Evolutionary conservation across 1,140 invertebrate species (phyloP), one percentile per base, ranked within the genome.

Genomic region (Zaprionus ornatus): DNA sequence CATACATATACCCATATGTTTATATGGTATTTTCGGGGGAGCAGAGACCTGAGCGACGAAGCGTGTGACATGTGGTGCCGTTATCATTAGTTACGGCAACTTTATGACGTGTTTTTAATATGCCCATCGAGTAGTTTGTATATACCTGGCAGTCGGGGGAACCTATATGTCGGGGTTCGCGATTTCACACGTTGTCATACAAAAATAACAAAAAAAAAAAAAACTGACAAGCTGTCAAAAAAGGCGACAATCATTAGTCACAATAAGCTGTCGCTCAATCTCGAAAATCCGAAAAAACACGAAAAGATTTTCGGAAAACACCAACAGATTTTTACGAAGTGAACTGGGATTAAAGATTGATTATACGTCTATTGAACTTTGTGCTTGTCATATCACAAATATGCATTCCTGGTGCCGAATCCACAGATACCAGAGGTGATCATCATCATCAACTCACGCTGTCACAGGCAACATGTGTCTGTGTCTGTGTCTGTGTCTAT

Each of bases 81-180:
- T 77, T 88, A 88, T 88, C 84, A 88, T 86, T 86, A 87, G 83
- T 74, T 77, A 82, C 77, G 83, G 71, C 83, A 79, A 66, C 48
- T 68, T 72, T 61, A 55, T 72, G 80, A 77, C 70, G 67, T 69
- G 66, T 69, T 54, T 60, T 72, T 45, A 32, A 32, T 60, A 55
- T 37, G n/a, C 19, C 17, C 21, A 23, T 27, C 13, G 13, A 23
- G 2, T 59, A 35, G 35, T 25, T 35, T 45, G 4, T 45, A 56
- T n/a, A 17, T 32, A 42, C 21, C 21, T 19, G 4, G n/a, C 25
- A 23, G 12, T 50, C n/a, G n/a, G 15, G 10, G 29, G 17, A 12
- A 9, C 48, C 17, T n/a, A 19, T n/a, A n/a, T 2, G 50, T 17
- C 25, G 35, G 15, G 19, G 21, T 63, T 40, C 50, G 45, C 60